Conservation (phyloP, 2,797 vertebrate genomes). For the Chrosomus eos region DNA sequence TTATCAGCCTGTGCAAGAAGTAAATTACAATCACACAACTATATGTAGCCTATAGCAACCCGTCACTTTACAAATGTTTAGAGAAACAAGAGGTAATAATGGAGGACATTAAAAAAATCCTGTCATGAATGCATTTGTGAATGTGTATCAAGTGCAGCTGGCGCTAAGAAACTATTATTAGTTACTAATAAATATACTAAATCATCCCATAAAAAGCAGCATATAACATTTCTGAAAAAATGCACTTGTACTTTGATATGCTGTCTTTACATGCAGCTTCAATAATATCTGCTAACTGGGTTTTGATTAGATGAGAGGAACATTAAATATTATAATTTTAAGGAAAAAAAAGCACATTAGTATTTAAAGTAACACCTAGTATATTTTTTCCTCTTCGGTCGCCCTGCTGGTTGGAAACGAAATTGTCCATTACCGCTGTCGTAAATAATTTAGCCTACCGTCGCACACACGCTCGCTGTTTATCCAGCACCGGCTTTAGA, state of each 20-base stretch:
- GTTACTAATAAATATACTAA: too few relatives aligned
- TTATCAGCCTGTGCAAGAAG: neutral
- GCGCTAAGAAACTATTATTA: neutral
- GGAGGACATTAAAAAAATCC: neutral
- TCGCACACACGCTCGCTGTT: too few relatives aligned
- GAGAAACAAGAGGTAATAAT: neutral
- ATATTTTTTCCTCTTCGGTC: too few relatives aligned
- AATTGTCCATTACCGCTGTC: too few relatives aligned
- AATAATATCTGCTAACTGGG: neutral
- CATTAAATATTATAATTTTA: neutral
- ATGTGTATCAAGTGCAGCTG: neutral
- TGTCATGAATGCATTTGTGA: neutral
- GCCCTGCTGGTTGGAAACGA: too few relatives aligned
- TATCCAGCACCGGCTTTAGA: too few relatives aligned
- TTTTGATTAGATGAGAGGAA: neutral
- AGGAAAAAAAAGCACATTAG: too few relatives aligned
- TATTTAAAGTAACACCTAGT: too few relatives aligned
- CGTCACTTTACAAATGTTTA: neutral
- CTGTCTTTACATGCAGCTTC: neutral
- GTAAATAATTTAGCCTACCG: too few relatives aligned
- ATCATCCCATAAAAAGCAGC: neutral
- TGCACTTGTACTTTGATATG: neutral
- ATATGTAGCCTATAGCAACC: neutral
- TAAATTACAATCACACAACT: neutral
- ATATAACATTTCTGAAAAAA: neutral